Conservation (phyloP, 2,113 vertebrate species). For the cat (Felis catus) region DNA sequence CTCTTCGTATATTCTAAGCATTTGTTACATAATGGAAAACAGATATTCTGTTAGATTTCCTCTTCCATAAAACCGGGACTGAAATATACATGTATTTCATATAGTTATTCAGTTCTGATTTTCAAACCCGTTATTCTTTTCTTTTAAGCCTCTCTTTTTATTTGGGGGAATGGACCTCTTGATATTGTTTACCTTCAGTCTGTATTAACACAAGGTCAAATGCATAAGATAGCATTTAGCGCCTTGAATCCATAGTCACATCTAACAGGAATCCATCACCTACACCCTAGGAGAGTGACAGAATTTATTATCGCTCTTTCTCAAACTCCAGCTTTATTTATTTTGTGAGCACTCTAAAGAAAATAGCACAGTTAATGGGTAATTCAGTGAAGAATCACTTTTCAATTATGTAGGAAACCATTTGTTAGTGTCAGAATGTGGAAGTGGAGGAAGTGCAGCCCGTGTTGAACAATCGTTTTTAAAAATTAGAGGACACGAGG, state of each 20-base stretch:
- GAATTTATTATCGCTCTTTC: constrained; percentile 51
- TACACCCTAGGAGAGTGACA: not conserved
- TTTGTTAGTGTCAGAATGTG: constrained; percentile 59
- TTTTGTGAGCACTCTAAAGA: constrained; percentile 54
- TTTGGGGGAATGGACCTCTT: not conserved
- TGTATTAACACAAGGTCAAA: not conserved
- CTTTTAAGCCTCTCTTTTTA: not conserved
- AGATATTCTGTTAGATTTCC: not conserved
- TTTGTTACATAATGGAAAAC: constrained; percentile 1
- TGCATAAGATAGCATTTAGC: not conserved
- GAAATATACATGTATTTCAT: not conserved
- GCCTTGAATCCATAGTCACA: not conserved
- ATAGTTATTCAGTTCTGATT: not conserved
- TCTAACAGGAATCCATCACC: constrained; percentile 21
- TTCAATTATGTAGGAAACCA: constrained; percentile 57
- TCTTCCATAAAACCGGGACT: not conserved
- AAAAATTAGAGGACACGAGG: not conserved
- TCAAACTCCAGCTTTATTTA: constrained; percentile 36
- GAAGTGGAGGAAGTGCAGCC: not conserved
- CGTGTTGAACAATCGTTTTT: constrained; percentile 7
- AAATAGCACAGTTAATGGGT: constrained; percentile 33
- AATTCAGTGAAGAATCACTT: constrained; percentile 55
- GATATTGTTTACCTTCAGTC: not conserved
- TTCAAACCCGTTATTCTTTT: not conserved
- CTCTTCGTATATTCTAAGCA: not conserved